A percentile compares a stretch with the other conserved stretches of the same genome.
phyloP scores from a whole-genome alignment of 2,888 invertebrate genomes.

The Heterodera filipjevi region DNA sequence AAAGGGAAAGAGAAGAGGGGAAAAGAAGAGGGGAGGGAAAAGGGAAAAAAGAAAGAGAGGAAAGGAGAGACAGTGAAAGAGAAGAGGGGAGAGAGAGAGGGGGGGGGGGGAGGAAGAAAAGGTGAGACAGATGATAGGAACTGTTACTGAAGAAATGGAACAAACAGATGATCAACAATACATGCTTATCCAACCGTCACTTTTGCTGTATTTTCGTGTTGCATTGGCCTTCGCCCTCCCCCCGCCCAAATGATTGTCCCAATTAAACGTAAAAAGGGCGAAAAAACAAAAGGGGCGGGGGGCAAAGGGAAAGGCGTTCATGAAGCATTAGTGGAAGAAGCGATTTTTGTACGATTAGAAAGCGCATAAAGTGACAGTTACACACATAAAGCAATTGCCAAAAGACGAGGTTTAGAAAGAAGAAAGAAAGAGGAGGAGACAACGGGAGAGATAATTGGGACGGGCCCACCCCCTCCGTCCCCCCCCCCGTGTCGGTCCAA shows the following conservation, averaged over 20 bases:
- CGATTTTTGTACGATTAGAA: neutral
- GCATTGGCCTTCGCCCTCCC: neutral
- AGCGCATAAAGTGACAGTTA: slow-evolving; percentile 2
- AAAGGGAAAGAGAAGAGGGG: neutral
- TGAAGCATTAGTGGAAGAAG: neutral
- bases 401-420: neutral
- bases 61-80: neutral
- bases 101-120: neutral
- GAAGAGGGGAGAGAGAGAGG: neutral
- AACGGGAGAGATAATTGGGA: neutral
- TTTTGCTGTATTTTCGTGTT: too few species aligned
- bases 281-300: too few species aligned
- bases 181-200: neutral
- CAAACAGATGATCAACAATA: neutral
- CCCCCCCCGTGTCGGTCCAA: neutral
- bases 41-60: neutral
- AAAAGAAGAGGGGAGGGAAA: neutral
- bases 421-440: neutral
- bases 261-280: neutral
- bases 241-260: neutral
- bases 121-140: neutral
- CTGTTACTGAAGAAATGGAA: neutral
- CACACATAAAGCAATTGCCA: neutral
- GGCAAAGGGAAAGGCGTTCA: neutral
- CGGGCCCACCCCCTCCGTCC: neutral